Evolutionary conservation across 1,140 invertebrate species (phyloP), one percentile per base, ranked within the genome.

Genomic region (Oryzaephilus surinamensis): DNA sequence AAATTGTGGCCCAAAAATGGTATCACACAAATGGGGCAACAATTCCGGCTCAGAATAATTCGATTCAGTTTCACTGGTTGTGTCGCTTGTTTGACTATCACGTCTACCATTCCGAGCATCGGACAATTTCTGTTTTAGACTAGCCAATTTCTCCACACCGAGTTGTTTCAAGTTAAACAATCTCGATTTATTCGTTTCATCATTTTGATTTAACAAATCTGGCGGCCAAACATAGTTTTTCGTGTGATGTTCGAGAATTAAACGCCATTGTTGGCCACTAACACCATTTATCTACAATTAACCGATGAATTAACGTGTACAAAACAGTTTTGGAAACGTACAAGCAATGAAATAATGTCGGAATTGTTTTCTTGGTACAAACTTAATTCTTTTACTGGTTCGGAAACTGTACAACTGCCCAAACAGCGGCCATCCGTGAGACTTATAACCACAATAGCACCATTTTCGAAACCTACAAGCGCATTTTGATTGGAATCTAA

Each of bases 361-460:
- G 79, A 67, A 36, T 69, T 71, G 48, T 76, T 76, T 58, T 84
- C 79, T 45, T 74, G 70, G 44, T 81, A 77, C 27, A 87, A 64
- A 37, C 74, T 63, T 23, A 84, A 53, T 38, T 66, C 66, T 26
- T 57, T 63, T 32, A 85, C 70, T 13, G 65, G 58, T 24, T 72
- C 76, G 33, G 67, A 70, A 28, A 84, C 65, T 32, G 69, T 67
- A n/a, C 77, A 76, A 26, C 67, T 69, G 18, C 74, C 73, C 18
- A 82, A 69, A 57, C 74, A 72, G 16, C 72, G 68, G n/a, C 77
- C 76, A 55, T 67, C 76, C 26, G 72, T 70, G 8, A 86, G 64
- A 58, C 81, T 79, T 30, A 86, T 65, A 58, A 85, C 74, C 29
- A 73, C 65, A 45, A 85, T 71, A 42, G 77, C 76, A 13, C 83